Evolutionary conservation across 2,888 invertebrate species (phyloP), one percentile per base, ranked within the genome.

Genomic region (Pegoplata infirma): DNA sequence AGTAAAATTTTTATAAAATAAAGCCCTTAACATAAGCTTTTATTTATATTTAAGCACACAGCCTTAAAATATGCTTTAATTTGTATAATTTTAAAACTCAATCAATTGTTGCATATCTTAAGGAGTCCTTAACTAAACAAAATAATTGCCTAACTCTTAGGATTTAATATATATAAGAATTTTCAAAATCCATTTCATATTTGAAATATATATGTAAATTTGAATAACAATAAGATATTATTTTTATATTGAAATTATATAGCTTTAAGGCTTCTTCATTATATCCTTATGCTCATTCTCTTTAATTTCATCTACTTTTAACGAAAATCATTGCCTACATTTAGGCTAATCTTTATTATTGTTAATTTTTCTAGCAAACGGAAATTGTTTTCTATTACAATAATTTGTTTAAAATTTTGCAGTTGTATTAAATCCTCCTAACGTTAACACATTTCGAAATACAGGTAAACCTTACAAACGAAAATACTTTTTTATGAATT

Each of bases 171-270:
- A n/a, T n/a, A n/a, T n/a, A n/a, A n/a, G n/a, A 28, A 28, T 28
- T n/a, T 2, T 1, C 6, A 58, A 59, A 53, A 32, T 16, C 12
- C 21, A 14, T 25, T 36, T 8, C 36, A 17, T 23, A n/a, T n/a
- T n/a, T n/a, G n/a, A n/a, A n/a, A n/a, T 5, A 44, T 28, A 51
- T 51, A 59, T 7, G 25, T 25, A 46, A 59, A 59, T 67, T 74
- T 59, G 17, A 46, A 67, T 67, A 46, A 67, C 59, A 67, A 53
- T 74, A 46, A 36, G 67, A 67, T 47, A 59, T 59, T 59, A 67
- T 53, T 67, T 25, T 23, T 3, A 46, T 56, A 64, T 55, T 64
- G 8, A 40, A 12, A 6, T 25, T 72, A 21, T n/a, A n/a, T 40
- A 19, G 51, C 51, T 36, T 51, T 4, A 23, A 59, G 66, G 17